These are phyloP conservation scores for Sprattus sprattus DNA, from an alignment of 2,113 vertebrate genomes.

Conservation along the genomic window DNA sequence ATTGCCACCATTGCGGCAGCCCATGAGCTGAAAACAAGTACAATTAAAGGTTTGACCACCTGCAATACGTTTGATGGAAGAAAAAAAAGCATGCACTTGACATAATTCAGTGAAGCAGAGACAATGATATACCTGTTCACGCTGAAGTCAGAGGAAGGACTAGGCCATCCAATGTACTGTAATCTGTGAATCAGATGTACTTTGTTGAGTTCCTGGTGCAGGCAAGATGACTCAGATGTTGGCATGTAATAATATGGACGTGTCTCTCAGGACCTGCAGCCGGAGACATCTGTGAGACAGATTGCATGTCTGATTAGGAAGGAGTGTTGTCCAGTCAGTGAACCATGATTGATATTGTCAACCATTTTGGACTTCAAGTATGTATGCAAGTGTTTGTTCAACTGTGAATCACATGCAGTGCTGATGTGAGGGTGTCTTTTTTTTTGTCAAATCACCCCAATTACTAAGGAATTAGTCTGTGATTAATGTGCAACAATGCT, in stretches of 20 bases:
- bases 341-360: not conserved
- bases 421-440: not conserved
- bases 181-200: not conserved
- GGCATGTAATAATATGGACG: not conserved
- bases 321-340: not conserved
- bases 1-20: not conserved
- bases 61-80: not conserved
- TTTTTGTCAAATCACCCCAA: not conserved
- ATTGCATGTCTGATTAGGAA: constrained; percentile 7
- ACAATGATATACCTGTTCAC: not conserved
- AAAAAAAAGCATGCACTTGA: not conserved
- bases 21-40: not conserved
- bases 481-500: not conserved
- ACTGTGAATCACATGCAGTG: not conserved
- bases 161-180: not conserved
- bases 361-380: not conserved
- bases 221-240: not conserved
- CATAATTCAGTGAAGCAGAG: not conserved
- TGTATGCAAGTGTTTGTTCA: not conserved
- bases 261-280: not conserved
- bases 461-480: not conserved
- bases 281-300: constrained; percentile 17
- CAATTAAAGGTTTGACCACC: not conserved
- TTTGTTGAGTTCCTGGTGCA: not conserved
- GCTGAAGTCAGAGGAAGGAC: not conserved